A percentile compares a stretch with the other conserved stretches of the same genome.
phyloP scores from a whole-genome alignment of 2,888 invertebrate species.

The Lycaena phlaeas region DNA sequence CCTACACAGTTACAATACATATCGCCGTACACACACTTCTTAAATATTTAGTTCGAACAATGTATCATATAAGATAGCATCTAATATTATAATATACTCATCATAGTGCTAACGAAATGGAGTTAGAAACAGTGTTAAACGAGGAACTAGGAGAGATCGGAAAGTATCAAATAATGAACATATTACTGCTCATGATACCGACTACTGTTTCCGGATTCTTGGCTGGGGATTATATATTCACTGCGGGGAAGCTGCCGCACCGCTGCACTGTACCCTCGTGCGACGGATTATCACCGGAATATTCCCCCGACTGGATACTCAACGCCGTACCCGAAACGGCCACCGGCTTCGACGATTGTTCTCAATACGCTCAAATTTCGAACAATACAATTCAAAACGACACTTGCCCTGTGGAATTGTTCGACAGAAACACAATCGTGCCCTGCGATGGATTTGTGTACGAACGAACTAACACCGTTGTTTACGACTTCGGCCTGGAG shows the following conservation, averaged over 20 bases:
- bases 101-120: constrained; percentile 26
- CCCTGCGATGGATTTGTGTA: constrained; percentile 48
- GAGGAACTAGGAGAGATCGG: constrained; percentile 50
- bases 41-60: not conserved
- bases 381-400: constrained; percentile 22
- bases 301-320: constrained; percentile 43
- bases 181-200: constrained; percentile 39
- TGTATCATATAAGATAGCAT: not conserved
- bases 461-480: constrained; percentile 47
- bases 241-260: constrained; percentile 46
- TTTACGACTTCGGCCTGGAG: constrained; percentile 54
- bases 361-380: constrained; percentile 34
- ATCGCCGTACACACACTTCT: not conserved
- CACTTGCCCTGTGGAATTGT: constrained; percentile 37
- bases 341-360: constrained; percentile 48
- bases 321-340: constrained; percentile 41
- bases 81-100: too few relatives aligned
- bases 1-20: constrained; percentile 8
- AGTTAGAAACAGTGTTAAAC: constrained; percentile 46
- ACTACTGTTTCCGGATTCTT: constrained; percentile 46
- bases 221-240: constrained; percentile 57
- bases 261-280: constrained; percentile 48
- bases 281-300: constrained; percentile 38
- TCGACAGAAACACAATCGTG: constrained; percentile 37
- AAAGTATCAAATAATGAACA: constrained; percentile 45